These are phyloP conservation scores for Pyxicephalus adspersus DNA, from an alignment of 2,113 vertebrate species.

Conservation along the genomic window DNA sequence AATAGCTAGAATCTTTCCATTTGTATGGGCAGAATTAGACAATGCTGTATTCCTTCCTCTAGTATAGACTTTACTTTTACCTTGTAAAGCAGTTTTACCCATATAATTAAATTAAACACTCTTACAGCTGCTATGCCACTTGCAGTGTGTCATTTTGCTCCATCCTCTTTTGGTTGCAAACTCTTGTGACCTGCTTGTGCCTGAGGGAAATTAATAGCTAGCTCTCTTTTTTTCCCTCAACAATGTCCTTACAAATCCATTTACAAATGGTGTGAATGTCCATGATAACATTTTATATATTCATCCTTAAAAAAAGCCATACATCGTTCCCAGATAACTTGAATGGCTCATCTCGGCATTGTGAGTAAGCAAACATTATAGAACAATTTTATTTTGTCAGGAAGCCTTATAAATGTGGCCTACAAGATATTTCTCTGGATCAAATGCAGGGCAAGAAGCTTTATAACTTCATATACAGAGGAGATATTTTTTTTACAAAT, in stretches of 20 bases:
- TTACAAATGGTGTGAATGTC: conserved; percentile 45
- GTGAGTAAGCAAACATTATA: conserved; percentile 41
- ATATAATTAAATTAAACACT: conserved; percentile 25
- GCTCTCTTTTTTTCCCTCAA: conserved; percentile 18
- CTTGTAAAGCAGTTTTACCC: conserved; percentile 12
- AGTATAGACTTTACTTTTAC: not conserved
- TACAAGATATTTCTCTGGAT: conserved; percentile 40
- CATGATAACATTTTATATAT: conserved; percentile 32
- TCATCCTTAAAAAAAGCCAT: conserved; percentile 18
- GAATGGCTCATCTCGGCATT: conserved; percentile 28
- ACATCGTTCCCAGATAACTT: conserved; percentile 1
- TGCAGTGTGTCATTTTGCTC: conserved; percentile 25
- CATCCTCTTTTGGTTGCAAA: conserved; percentile 13
- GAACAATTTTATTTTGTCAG: conserved; percentile 54
- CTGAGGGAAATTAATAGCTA: conserved; percentile 35
- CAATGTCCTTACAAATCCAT: conserved; percentile 25
- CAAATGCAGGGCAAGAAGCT: conserved; percentile 43
- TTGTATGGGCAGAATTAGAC: too few relatives aligned
- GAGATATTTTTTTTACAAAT: conserved; percentile 33
- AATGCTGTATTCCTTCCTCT: not conserved
- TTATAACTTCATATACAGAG: conserved; percentile 25
- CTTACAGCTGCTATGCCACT: not conserved
- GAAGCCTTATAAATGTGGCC: conserved; percentile 34
- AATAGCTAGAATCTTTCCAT: too few relatives aligned
- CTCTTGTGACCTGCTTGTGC: conserved; percentile 11